Evolutionary conservation across 2,113 vertebrate genomes (phyloP), one percentile per base, ranked within the genome.

Genomic region (Chaetodon trifascialis): DNA sequence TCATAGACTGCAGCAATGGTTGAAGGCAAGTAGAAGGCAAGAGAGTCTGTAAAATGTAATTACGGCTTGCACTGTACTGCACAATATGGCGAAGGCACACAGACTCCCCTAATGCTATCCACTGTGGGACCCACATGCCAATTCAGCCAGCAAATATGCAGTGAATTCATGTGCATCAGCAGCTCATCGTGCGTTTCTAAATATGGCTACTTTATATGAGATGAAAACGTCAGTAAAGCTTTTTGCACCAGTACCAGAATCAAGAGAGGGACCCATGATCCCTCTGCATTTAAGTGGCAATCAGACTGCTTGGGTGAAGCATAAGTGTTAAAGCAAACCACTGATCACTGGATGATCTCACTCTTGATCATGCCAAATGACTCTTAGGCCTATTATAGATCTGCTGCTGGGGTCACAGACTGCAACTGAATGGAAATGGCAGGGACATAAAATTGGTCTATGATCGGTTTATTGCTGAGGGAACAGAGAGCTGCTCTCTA

Each of bases 261-360:
- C 38, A 72, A 55, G 60, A 63, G 67, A 64, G 7, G 21, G 40
- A 66, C 75, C 60, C 72, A 67, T 7, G 23, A 40, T 74, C 40
- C 71, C 36, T 76, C 58, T 19, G 47, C 65, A 79, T 88, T 85
- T 84, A 87, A 80, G 87, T 76, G 85, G 75, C 78, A 91, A 85
- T 91, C 78, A 88, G 62, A 59, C 63, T 67, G 63, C 68, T 56
- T 69, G 38, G 79, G 63, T 88, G 73, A 86, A 74, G 55, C 69
- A 69, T 74, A 78, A 82, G 63, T 49, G 21, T 66, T 85, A 75
- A 85, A 86, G 66, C 62, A 79, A 90, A 76, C 67, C 68, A 76
- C 79, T 80, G 80, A 87, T 88, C 70, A 82, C 65, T 65, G 66
- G 74, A 49, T 86, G 79, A 89, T 91, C 83, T 90, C 75, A 76